Conservation (phyloP, 1,140 invertebrate species). For the Drosophila malerkotliana region DNA sequence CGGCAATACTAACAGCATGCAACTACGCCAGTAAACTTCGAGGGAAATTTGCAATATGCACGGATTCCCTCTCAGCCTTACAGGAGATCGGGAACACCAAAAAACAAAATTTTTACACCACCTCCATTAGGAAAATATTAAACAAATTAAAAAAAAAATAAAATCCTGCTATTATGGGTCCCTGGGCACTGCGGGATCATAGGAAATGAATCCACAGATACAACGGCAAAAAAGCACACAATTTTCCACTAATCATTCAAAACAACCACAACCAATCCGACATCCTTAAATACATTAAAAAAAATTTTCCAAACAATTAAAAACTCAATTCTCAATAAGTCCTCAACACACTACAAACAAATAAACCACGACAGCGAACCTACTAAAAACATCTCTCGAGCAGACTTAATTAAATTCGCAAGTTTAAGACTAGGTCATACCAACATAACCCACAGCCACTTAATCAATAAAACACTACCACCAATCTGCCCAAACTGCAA, state of each 20-base stretch:
- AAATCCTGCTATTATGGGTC: constrained; percentile 3
- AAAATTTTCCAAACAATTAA: too few species aligned
- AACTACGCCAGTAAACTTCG: background rate
- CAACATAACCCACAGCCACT: too few species aligned
- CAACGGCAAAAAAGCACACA: constrained; percentile 4
- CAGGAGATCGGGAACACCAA: background rate
- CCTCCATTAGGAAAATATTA: background rate
- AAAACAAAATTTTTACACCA: constrained; percentile 9
- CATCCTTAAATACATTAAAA: too few species aligned
- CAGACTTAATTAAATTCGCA: too few species aligned
- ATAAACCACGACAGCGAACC: too few species aligned
- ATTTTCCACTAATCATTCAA: background rate
- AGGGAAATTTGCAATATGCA: background rate
- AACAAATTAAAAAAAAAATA: constrained; percentile 10
- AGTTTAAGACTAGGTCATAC: too few species aligned
- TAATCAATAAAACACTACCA: too few species aligned
- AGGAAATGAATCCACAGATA: constrained; percentile 6
- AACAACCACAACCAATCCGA: too few species aligned
- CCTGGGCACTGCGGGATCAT: constrained; percentile 12
- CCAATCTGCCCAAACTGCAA: too few species aligned
- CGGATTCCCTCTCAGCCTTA: background rate
- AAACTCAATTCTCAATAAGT: too few species aligned
- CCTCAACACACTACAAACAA: too few species aligned
- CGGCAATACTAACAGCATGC: background rate
- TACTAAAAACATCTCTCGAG: too few species aligned